Evolutionary conservation across 2,797 vertebrate genomes (phyloP), one percentile per base, ranked within the genome.

Genomic region (Anguilla megastoma): DNA sequence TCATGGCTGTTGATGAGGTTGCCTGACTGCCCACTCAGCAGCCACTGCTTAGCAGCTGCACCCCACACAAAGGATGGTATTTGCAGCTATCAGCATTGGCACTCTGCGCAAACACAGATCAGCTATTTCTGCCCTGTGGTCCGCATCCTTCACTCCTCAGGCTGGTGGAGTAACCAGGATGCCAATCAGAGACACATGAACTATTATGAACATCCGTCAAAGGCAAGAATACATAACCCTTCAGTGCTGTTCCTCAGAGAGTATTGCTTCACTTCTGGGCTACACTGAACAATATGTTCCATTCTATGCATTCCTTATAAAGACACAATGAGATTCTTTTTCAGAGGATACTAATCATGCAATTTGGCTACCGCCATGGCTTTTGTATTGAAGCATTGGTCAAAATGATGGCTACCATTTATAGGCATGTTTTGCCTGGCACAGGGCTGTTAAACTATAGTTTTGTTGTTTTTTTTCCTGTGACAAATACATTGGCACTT

Each of bases 401-500:
- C 33, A 45, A 69, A 69, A 36, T 48, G 18, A 50, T 82, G 45
- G 79, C 45, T 82, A 24, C 45, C 79, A 82, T 82, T 48, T 82
- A 82, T 48, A 50, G 45, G 45, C 41, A 82, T 82, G 41, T 50
- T 6, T n/a, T 14, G 45, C 41, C 79, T 45, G 24, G 79, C 45
- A 48, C 8, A 27, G 41, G 41, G 24, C 36, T 48, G 79, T 33
- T 50, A n/a, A 50, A 8, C 45, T 80, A 24, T n/a, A 30, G 24
- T 60, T 87, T 76, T 63, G 63, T 82, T 52, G 45, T 16, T 87
- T 84, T 58, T 3, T 54, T 90, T 80, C 48, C 88, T 86, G 54
- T 21, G 33, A 58, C 16, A 45, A 56, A 56, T 63, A 41, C 0
- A 50, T 74, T 90, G 69, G 45, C 80, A 71, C n/a, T 48, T 83